Conservation (phyloP, 2,113 vertebrate genomes). For the Ariopsis seemanni region DNA sequence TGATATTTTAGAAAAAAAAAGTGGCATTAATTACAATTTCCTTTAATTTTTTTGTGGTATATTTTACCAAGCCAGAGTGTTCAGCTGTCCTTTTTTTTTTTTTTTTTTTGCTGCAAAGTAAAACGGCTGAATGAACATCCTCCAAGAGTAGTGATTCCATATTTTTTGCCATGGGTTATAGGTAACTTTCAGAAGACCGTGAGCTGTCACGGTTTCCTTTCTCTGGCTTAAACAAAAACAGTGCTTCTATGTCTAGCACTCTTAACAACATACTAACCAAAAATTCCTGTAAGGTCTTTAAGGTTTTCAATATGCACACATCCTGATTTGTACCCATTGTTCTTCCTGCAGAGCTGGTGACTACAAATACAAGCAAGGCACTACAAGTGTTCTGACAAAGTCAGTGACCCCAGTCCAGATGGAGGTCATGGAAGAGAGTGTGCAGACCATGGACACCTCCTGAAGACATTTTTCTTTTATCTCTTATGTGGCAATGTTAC, state of each 20-base stretch:
- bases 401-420: constrained; percentile 67
- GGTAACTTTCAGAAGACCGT: neutral
- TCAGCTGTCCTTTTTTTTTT: too few species aligned
- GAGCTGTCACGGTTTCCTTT: neutral
- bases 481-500: constrained; percentile 4
- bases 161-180: too few species aligned
- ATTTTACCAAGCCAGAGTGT: too few species aligned
- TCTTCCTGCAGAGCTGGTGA: constrained; percentile 64
- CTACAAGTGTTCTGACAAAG: constrained; percentile 76
- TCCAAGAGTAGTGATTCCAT: too few species aligned
- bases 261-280: neutral
- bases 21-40: too few species aligned
- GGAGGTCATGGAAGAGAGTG: constrained; percentile 79
- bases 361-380: constrained; percentile 79
- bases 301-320: neutral
- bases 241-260: neutral
- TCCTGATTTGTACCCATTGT: neutral
- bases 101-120: too few species aligned
- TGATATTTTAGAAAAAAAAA: too few species aligned
- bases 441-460: constrained; percentile 86
- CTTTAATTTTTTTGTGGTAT: too few species aligned
- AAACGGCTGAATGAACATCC: too few species aligned
- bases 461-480: constrained; percentile 53
- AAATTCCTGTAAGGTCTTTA: neutral
- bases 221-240: neutral